Conservation (phyloP, 2,113 vertebrate species). For the Cheilinus undulatus region DNA sequence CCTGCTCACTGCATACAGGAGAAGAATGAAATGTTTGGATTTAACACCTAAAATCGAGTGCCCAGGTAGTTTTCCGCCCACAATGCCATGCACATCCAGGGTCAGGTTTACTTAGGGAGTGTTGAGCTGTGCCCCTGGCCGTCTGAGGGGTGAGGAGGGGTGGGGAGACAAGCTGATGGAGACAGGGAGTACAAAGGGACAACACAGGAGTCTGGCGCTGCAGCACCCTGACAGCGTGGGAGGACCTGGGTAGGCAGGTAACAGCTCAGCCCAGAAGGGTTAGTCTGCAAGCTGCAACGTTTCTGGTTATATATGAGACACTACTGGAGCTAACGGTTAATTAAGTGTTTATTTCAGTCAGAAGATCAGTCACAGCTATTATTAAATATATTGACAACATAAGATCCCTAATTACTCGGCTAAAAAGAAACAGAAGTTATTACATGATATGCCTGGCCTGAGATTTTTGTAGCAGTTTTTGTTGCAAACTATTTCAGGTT, state of each 20-base stretch:
- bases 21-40: conserved; percentile 15
- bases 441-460: background rate
- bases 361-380: background rate
- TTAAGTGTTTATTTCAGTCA: conserved; percentile 1
- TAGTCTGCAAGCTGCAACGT: conserved; percentile 43
- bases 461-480: too few species aligned
- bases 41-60: conserved; percentile 69
- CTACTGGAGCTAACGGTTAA: conserved; percentile 38
- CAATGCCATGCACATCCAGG: conserved; percentile 88
- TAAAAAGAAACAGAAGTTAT: background rate
- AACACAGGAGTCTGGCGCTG: conserved; percentile 71
- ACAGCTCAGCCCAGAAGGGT: conserved; percentile 61
- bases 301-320: conserved; percentile 45
- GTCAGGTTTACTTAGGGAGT: conserved; percentile 67
- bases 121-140: conserved; percentile 68
- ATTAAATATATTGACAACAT: conserved; percentile 7
- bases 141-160: conserved; percentile 94
- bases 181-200: conserved; percentile 84
- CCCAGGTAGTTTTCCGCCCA: conserved; percentile 88
- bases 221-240: conserved; percentile 64
- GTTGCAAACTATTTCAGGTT: too few species aligned
- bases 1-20: conserved; percentile 32
- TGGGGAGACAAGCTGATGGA: conserved; percentile 93
- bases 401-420: conserved; percentile 10
- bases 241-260: conserved; percentile 65